phyloP scores from a whole-genome alignment of 2,888 invertebrate species.

The Idaea aversata region DNA sequence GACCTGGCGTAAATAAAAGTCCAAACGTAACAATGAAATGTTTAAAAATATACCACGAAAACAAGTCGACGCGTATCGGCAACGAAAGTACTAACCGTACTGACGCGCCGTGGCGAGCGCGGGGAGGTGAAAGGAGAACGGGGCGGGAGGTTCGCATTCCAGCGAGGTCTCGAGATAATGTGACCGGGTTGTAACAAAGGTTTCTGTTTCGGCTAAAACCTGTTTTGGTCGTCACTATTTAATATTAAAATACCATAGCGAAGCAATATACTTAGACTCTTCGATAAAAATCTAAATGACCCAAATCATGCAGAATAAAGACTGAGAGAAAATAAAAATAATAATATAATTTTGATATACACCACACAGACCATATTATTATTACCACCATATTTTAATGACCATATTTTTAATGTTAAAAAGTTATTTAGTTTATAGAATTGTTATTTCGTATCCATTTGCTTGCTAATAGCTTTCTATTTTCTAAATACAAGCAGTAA shows the following conservation, averaged over 20 bases:
- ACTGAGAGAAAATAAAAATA: slow-evolving; percentile 49
- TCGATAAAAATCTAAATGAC: slow-evolving; percentile 35
- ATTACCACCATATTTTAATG: slow-evolving; percentile 8
- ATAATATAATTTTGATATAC: slow-evolving; percentile 50
- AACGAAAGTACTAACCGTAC: no score
- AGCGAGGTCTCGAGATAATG: no score
- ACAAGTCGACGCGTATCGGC: no score
- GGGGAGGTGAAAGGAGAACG: no score
- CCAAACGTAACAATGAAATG: no score
- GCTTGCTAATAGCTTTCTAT: slow-evolving; percentile 50
- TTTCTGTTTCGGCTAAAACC: background rate
- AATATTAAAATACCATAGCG: no score
- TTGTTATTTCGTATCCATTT: slow-evolving; percentile 50
- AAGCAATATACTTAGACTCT: background rate
- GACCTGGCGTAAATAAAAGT: no score
- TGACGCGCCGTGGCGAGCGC: no score
- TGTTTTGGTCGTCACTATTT: background rate
- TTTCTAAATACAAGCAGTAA: slow-evolving; percentile 20
- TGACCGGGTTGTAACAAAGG: no score
- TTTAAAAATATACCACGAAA: no score
- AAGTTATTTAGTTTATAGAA: slow-evolving; percentile 15
- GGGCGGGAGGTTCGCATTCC: no score
- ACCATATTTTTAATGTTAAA: slow-evolving; percentile 15
- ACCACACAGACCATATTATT: slow-evolving; percentile 64
- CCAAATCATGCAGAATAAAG: slow-evolving; percentile 47